Conservation (phyloP, 1,140 invertebrate genomes). For the Penaeus indicus region DNA sequence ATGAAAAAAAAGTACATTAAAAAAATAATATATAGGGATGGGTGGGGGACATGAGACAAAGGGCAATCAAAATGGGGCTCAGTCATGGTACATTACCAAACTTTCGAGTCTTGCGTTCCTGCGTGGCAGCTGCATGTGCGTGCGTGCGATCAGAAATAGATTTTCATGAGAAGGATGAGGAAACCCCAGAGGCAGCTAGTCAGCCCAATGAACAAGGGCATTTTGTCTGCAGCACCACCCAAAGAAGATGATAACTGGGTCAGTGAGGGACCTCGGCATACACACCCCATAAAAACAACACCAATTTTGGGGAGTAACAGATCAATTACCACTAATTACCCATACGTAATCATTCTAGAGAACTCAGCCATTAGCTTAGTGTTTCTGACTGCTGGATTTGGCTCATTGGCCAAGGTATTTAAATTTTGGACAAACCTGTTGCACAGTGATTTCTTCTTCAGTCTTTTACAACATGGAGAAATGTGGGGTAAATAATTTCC, state of each 20-base stretch:
- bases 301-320: no score
- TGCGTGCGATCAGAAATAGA: constrained; percentile 77
- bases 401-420: no score
- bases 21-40: constrained; percentile 20
- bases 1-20: constrained; percentile 68
- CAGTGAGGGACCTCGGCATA: constrained; percentile 40
- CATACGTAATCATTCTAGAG: no score
- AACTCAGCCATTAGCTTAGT: no score
- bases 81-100: constrained; percentile 69
- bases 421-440: no score
- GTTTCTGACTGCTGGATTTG: no score
- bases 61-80: constrained; percentile 52
- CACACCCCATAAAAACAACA: no score
- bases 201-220: constrained; percentile 80
- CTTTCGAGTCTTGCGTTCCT: constrained; percentile 68
- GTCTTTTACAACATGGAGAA: no score
- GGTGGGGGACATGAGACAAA: constrained; percentile 50
- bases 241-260: constrained; percentile 63
- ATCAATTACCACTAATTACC: no score
- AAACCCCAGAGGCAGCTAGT: constrained; percentile 81
- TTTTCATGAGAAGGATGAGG: constrained; percentile 80
- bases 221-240: constrained; percentile 75
- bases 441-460: no score
- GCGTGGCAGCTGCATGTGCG: constrained; percentile 68
- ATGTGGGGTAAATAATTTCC: no score